Evolutionary conservation across 2,888 invertebrate genomes (phyloP), one percentile per base, ranked within the genome.

Genomic region (Hipparchia semele): DNA sequence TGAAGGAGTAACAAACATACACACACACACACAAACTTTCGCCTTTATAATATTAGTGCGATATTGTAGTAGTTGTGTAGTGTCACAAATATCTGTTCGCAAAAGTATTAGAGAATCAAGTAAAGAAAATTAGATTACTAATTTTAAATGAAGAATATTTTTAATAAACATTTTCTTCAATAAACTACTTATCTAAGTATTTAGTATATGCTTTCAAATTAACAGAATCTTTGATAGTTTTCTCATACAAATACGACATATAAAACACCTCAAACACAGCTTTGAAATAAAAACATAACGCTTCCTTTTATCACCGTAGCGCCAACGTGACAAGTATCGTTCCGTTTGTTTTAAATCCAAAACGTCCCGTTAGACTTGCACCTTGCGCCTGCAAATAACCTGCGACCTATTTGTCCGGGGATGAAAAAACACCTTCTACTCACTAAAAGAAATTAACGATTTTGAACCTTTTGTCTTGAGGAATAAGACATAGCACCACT

Each of bases 361-460:
- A 53, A 83, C 69, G 86, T 88, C 85, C 92, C 92, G 92, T 93
- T 92, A 91, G 82, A 76, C 80, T 83, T 89, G 90, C 94, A 94
- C 94, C 94, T 93, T 94, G 94, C 93, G 85, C 84, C 86, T 84
- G 87, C 88, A 91, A 91, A 91, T 92, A 93, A 93, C 93, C 92
- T 93, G 92, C 91, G 92, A 92, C 92, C 92, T 91, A 89, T 88
- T 90, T 90, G 90, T 90, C 89, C 89, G 86, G 88, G 81, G 77
- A 74, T 75, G 78, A 90, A 90, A 92, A 91, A 83, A 78, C 10
- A 80, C 82, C 79, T 79, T 75, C 75, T 81, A 82, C 80, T 33
- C 62, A 33, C 54, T 68, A 72, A 49, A 12, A 45, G 3, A 9
- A 13, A 10, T 9, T 12, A 67, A 6, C 73, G 3, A 82, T 68